Conservation (phyloP, 2,113 vertebrate genomes). For the Turdus rufiventris region DNA sequence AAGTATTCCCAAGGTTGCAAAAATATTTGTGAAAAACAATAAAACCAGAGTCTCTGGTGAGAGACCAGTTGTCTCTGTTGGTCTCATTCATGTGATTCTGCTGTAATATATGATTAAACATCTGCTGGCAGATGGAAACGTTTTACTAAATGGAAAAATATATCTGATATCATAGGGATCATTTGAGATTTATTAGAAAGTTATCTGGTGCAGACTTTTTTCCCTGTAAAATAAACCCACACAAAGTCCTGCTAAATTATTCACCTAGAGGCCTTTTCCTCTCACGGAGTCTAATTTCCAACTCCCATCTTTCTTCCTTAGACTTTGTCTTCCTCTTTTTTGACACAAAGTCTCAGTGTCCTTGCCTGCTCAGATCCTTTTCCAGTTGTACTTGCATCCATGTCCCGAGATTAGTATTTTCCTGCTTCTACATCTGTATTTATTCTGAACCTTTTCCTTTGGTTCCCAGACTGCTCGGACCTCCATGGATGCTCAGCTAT, state of each 20-base stretch:
- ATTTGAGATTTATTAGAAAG: neutral
- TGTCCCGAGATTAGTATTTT: neutral
- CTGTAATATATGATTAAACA: neutral
- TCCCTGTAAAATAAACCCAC: neutral
- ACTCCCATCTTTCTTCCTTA: neutral
- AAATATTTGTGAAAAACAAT: neutral
- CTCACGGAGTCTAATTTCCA: neutral
- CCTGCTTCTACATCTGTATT: neutral
- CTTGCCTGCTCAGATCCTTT: neutral
- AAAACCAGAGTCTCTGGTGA: neutral
- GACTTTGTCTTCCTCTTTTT: neutral
- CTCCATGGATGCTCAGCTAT: neutral
- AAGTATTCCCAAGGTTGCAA: neutral
- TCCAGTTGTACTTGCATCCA: neutral
- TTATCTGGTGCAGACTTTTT: neutral
- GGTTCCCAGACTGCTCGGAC: slow-evolving; percentile 15
- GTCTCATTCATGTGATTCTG: neutral
- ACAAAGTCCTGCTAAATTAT: neutral
- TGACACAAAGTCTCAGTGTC: neutral
- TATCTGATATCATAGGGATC: neutral
- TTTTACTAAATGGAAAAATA: neutral
- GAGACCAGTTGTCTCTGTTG: neutral
- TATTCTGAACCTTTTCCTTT: slow-evolving; percentile 37
- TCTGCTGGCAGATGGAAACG: neutral
- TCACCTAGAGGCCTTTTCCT: neutral